These are phyloP conservation scores for Dendrolimus houi DNA, from an alignment of 2,888 invertebrate species.

Conservation along the genomic window DNA sequence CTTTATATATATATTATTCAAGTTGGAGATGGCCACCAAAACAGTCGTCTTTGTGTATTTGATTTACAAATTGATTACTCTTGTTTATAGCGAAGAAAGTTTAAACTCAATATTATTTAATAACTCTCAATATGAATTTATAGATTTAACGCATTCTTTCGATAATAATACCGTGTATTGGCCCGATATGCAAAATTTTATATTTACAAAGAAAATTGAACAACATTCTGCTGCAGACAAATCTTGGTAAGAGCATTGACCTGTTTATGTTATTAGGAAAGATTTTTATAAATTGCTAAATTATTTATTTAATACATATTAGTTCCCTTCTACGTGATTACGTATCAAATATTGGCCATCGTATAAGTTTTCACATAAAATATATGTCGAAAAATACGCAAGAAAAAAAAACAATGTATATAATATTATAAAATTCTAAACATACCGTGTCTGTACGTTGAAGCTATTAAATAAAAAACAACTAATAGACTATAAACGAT, in stretches of 20 bases:
- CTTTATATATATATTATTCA: conserved; percentile 4
- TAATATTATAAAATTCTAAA: no score
- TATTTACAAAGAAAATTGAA: conserved; percentile 33
- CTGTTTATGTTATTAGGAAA: no score
- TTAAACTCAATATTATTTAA: conserved; percentile 36
- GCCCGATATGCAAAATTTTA: conserved; percentile 29
- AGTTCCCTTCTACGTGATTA: no score
- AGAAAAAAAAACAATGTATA: no score
- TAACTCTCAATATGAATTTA: conserved; percentile 37
- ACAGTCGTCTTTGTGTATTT: conserved; percentile 12
- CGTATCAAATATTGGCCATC: no score
- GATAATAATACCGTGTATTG: conserved; percentile 43
- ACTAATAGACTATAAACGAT: no score
- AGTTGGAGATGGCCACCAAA: conserved; percentile 20
- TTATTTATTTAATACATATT: no score
- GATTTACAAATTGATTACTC: conserved; percentile 9
- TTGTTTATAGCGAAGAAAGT: conserved; percentile 10
- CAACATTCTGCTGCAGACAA: conserved; percentile 16
- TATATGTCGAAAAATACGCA: no score
- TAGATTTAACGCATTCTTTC: conserved; percentile 45
- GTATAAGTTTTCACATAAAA: no score
- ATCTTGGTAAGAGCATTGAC: conserved; percentile 28
- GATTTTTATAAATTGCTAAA: no score
- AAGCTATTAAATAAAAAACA: no score
- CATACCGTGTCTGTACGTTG: no score